A percentile compares a stretch with the other conserved stretches of the same genome.
Evolutionary conservation across 2,888 invertebrate species (phyloP).

Genomic region (Spilarctia lutea): DNA sequence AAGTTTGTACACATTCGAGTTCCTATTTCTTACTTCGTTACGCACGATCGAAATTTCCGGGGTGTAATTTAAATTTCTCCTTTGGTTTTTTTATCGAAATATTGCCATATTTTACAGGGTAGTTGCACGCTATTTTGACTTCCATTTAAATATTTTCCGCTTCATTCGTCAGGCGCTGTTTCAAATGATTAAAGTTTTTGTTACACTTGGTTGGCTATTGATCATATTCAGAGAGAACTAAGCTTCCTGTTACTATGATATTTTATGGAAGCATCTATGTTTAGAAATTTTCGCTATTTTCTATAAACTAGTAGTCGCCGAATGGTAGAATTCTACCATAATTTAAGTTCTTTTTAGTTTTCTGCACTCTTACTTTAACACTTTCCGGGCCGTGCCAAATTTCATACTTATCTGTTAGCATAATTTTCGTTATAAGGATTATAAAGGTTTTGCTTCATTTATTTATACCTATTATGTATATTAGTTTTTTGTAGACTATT

Average conservation of each 20-base stretch:
- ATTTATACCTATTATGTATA: too few species aligned
- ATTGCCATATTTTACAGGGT: conserved; percentile 81
- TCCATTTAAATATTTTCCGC: conserved; percentile 85
- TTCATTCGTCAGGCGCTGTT: conserved; percentile 83
- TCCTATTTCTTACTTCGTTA: conserved; percentile 70
- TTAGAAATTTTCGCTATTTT: neutral
- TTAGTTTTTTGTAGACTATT: neutral
- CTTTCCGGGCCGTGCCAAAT: too few species aligned
- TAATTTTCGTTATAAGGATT: too few species aligned
- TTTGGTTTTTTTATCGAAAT: conserved; percentile 66
- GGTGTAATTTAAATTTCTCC: conserved; percentile 75
- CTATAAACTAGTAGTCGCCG: neutral
- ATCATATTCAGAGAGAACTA: conserved; percentile 29
- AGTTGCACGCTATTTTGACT: conserved; percentile 80
- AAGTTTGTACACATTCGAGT: conserved; percentile 68
- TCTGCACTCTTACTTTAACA: too few species aligned
- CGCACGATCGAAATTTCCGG: conserved; percentile 77
- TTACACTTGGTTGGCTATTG: conserved; percentile 61
- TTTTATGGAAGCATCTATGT: neutral
- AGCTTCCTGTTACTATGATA: neutral
- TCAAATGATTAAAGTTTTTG: conserved; percentile 75
- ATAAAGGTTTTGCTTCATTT: too few species aligned
- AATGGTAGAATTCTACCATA: too few species aligned
- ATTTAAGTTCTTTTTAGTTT: too few species aligned
- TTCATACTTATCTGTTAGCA: too few species aligned